Evolutionary conservation across 2,113 vertebrate genomes (phyloP).

Genomic region (Monopterus albus): DNA sequence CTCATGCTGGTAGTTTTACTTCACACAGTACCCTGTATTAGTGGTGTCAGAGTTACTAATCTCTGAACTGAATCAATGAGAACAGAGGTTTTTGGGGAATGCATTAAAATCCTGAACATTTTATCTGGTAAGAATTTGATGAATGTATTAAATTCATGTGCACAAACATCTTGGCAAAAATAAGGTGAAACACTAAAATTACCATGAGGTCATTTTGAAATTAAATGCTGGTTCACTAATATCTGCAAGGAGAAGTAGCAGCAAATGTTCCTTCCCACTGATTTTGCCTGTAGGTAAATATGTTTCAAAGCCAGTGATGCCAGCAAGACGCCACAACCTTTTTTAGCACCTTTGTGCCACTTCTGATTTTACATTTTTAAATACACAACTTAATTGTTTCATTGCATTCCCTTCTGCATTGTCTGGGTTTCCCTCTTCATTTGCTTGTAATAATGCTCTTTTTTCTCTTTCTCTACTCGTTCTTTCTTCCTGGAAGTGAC

Average conservation of each 20-base stretch:
- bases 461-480: conserved; percentile 21
- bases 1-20: no score
- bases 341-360: background rate
- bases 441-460: conserved; percentile 8
- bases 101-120: no score
- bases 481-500: conserved; percentile 32
- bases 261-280: background rate
- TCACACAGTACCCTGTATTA: no score
- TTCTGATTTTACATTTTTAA: background rate
- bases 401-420: background rate
- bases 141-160: no score
- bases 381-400: background rate
- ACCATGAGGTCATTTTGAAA: no score
- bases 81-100: no score
- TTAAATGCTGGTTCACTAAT: background rate
- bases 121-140: no score
- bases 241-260: background rate
- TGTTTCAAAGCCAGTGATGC: background rate
- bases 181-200: background rate
- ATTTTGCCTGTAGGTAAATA: background rate
- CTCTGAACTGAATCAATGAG: no score
- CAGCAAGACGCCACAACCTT: background rate
- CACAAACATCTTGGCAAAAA: no score
- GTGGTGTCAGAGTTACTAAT: no score
- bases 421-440: conserved; percentile 6